Evolutionary conservation across 2,888 invertebrate genomes (phyloP), one percentile per base, ranked within the genome.

Genomic region (Schrankia costaestrigalis): DNA sequence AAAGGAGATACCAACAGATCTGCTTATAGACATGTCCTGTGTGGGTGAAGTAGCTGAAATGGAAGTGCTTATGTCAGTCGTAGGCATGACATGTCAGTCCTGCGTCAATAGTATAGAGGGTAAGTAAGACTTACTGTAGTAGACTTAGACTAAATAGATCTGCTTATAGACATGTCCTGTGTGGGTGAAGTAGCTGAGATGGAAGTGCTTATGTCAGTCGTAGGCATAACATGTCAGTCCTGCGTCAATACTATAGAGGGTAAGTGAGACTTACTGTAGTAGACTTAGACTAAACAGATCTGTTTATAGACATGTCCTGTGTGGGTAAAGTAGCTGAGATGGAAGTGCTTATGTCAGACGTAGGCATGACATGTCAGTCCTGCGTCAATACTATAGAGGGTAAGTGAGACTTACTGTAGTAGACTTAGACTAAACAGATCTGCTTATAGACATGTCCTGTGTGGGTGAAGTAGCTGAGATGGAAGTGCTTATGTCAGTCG

Each of bases 31-130:
- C 66, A 86, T 84, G 83, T 63, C 78, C 1, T 67, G 59, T 0
- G 42, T 63, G 0, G 43, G 47, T 8, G 45, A 48, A 1, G 46
- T 44, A 15, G 63, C 67, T 0, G 75, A 76, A 17, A 56, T 54
- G 28, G 69, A 72, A 2, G 62, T 79, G 11, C 47, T 68, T 11
- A 75, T 93, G 27, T 87, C 90, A 15, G 89, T 94, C 9, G 89
- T 90, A 22, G 97, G 97, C 15, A 97, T 97, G 97, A 96, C 96
- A 0, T 97, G 97, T 56, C 91, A 93, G 65, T 95, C 95, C 3
- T 98, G 97, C 70, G 97, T 97, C 23, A 92, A 92, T 42, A 95
- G 91, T 65, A 97, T 98, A 33, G 94, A 97, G 77, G 91, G 92
- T 89, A 73, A 4, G 48, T 7, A 10, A n/a, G n/a, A n/a, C n/a